Evolutionary conservation across 2,888 invertebrate species (phyloP).

Genomic region (Mantis religiosa): DNA sequence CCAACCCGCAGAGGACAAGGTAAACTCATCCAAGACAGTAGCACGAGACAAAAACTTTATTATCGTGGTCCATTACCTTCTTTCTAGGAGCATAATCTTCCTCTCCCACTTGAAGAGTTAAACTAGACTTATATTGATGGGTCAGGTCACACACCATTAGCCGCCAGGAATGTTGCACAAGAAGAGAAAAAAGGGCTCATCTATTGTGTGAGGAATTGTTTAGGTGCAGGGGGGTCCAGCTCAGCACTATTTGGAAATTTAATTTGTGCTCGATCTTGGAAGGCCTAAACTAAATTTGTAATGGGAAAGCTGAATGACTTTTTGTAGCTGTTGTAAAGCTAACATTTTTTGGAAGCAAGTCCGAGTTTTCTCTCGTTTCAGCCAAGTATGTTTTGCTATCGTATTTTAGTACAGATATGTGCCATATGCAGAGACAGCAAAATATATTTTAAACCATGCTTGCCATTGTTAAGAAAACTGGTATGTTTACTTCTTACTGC

Average conservation of each 20-base stretch:
- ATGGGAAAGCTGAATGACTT: neutral
- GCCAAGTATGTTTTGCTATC: no score
- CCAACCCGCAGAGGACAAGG: neutral
- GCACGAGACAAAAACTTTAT: neutral
- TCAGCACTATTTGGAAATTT: neutral
- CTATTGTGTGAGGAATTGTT: neutral
- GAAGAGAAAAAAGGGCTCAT: neutral
- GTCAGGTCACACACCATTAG: neutral
- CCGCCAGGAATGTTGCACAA: neutral
- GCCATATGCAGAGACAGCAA: no score
- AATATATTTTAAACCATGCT: no score
- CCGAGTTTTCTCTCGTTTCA: no score
- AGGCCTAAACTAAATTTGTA: neutral
- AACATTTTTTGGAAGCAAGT: no score
- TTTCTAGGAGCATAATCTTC: neutral
- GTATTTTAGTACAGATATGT: no score
- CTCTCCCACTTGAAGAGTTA: neutral
- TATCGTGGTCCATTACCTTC: neutral
- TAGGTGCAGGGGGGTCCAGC: neutral
- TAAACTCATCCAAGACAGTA: neutral
- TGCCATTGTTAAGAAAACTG: no score
- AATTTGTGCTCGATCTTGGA: neutral
- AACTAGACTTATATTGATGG: conserved; percentile 16
- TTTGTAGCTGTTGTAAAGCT: neutral
- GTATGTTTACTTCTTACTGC: no score